Evolutionary conservation across 2,113 vertebrate species (phyloP), one percentile per base, ranked within the genome.

Genomic region (Emydocephalus ijimae): DNA sequence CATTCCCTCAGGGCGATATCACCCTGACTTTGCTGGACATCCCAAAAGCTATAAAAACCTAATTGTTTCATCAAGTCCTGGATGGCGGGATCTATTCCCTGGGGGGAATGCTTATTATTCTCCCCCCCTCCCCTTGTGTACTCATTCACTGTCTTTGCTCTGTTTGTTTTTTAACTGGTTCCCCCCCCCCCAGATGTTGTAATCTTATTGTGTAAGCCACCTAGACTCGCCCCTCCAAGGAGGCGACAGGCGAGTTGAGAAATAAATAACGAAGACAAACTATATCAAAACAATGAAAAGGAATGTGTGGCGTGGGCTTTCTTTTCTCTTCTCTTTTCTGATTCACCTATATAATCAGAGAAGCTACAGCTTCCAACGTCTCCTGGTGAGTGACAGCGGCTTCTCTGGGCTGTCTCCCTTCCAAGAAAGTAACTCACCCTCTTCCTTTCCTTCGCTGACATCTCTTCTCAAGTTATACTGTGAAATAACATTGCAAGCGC

Each of bases 381-480:
- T 95, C 59, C 95, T 96, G 94, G 92, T 95, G 95, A 94, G 94
- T 96, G 94, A 94, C 94, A 96, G 93, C 2, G 59, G 92, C 94
- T 95, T 94, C 92, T 97, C 93, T 93, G 93, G 93, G 92, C 93
- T 97, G 96, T 97, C 29, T 34, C 64, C 2, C n/a, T 74, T 34
- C 64, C 64, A 34, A 34, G n/a, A 34, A 34, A 74, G 64, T 34
- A 74, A 74, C 29, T 69, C 12, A 0, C 29, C 50, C 29, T 3
- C 20, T 52, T 12, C 50, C 54, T 55, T 23, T 23, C 14, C 92
- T 91, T 91, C 97, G 94, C 97, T 98, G 96, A 97, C 96, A 97
- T 97, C 97, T 95, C 93, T 92, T 96, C 91, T 94, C 89, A 92
- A 94, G 96, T 97, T 97, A 96, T 94, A 96, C 92, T 97, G 96